These are phyloP conservation scores for Oceanodroma tethys DNA, from an alignment of 2,113 vertebrate genomes.

Conservation along the genomic window DNA sequence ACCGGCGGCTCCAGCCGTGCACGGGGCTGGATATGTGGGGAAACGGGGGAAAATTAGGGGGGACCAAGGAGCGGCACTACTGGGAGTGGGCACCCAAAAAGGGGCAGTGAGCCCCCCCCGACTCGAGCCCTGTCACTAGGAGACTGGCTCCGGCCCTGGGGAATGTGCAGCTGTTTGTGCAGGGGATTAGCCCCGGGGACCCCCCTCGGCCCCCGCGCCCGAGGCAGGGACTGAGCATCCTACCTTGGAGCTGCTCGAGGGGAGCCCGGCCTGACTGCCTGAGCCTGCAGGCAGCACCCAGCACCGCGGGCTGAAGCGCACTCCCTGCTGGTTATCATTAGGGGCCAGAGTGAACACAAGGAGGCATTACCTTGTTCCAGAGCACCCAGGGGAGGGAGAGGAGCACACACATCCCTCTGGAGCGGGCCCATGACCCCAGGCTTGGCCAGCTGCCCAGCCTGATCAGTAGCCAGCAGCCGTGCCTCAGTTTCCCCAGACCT, in stretches of 20 bases:
- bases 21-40: accelerated
- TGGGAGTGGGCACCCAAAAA: neutral
- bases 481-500: neutral
- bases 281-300: neutral
- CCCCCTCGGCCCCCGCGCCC: accelerated
- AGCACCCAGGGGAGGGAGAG: neutral
- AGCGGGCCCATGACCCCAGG: too few relatives aligned
- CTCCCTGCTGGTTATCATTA: neutral
- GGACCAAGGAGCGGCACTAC: neutral
- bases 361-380: neutral
- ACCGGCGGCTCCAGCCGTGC: accelerated
- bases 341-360: neutral
- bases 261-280: accelerated
- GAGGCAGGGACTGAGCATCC: neutral
- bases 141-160: neutral
- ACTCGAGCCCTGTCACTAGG: neutral
- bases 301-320: neutral
- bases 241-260: neutral
- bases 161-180: neutral
- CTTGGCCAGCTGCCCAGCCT: neutral
- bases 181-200: neutral
- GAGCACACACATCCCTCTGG: neutral
- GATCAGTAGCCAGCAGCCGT: neutral
- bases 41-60: accelerated
- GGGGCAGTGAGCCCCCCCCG: accelerated